A percentile compares a stretch with the other conserved stretches of the same genome.
These are phyloP conservation scores for Petrosia ficiformis DNA, from an alignment of 37 sponge, comb jelly and placozoan genomes.

Conservation along the genomic window DNA sequence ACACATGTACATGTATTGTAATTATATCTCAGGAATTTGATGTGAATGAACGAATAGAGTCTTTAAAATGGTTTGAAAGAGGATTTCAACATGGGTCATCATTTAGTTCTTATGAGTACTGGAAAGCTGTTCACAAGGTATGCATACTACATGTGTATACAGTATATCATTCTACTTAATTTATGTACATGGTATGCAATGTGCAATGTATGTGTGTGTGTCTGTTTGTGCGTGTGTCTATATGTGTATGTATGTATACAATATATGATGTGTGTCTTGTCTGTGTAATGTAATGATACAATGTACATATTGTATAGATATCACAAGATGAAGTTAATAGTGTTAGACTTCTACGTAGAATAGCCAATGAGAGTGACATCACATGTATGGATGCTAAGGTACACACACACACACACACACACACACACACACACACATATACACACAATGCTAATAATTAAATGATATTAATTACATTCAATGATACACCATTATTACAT, in stretches of 20 bases:
- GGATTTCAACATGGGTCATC: conserved; percentile 36
- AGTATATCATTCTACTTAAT: no score
- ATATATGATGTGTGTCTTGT: no score
- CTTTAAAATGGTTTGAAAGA: conserved; percentile 39
- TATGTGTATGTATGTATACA: no score
- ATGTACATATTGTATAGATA: background rate
- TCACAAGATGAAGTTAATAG: conserved; percentile 11
- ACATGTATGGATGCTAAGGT: conserved; percentile 4
- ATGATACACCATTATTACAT: no score
- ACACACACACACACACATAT: background rate
- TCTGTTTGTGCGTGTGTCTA: no score
- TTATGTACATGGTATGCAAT: no score
- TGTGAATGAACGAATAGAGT: background rate
- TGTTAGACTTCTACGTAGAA: conserved; percentile 36
- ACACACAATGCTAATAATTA: no score
- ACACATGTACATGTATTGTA: background rate
- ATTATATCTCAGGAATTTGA: background rate
- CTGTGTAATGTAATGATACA: background rate
- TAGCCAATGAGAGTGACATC: background rate
- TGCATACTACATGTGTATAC: no score
- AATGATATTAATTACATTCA: no score
- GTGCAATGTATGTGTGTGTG: no score
- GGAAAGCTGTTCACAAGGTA: conserved; percentile 54
- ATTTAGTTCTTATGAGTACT: conserved; percentile 45
- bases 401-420: background rate